These are phyloP conservation scores for Dendronephthya gigantea DNA, from an alignment of 64 coral and sea anemone species.

Conservation along the genomic window DNA sequence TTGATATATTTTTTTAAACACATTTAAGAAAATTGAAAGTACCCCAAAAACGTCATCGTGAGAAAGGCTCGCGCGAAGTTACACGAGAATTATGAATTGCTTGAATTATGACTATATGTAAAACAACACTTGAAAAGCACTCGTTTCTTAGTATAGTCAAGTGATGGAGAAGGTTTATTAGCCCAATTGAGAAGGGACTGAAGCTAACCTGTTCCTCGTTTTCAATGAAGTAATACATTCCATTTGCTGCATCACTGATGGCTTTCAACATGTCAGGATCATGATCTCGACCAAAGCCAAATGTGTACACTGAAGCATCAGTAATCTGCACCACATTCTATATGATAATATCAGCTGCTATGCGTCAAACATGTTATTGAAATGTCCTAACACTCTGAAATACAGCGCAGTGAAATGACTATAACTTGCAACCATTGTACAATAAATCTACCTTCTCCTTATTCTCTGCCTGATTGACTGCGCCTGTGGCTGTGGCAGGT, in stretches of 20 bases:
- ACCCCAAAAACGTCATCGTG: too few relatives aligned
- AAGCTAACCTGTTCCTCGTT: constrained; percentile 4
- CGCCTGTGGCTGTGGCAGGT: neutral
- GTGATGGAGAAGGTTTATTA: too few relatives aligned
- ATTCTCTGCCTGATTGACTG: neutral
- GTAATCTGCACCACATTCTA: neutral
- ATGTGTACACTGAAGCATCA: constrained; percentile 12
- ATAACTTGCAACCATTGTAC: too few relatives aligned
- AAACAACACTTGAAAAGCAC: too few relatives aligned
- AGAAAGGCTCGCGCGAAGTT: too few relatives aligned
- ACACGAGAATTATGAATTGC: too few relatives aligned
- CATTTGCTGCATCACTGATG: constrained; percentile 17
- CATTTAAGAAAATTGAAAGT: too few relatives aligned
- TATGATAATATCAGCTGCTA: neutral
- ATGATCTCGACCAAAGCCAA: neutral
- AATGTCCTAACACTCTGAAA: neutral
- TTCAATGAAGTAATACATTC: constrained; percentile 15
- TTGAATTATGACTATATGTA: too few relatives aligned
- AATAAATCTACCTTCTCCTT: neutral
- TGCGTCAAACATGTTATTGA: neutral
- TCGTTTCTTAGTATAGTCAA: too few relatives aligned
- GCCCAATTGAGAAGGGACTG: neutral
- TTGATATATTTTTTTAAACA: too few relatives aligned
- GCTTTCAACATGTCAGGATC: neutral
- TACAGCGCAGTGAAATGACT: too few relatives aligned